A percentile compares a stretch with the other conserved stretches of the same genome.
Conservation (phyloP, 1,140 invertebrate genomes). For the Drosophila parvula region DNA sequence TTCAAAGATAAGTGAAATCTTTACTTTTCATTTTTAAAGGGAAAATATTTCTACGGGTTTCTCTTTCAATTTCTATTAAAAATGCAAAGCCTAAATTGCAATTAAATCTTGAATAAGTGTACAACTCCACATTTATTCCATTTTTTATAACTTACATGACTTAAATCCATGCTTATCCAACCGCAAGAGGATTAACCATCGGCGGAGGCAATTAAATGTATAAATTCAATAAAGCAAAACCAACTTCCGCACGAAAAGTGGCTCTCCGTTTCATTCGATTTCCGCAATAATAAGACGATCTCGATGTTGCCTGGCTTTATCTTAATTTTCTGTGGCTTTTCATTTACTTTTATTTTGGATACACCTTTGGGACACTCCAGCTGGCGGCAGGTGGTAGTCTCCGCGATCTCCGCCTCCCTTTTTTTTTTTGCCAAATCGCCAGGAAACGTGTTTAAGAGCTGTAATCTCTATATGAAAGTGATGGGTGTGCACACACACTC, state of each 20-base stretch:
- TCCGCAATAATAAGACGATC: constrained; percentile 37
- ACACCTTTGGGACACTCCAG: constrained; percentile 7
- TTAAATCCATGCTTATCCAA: constrained; percentile 9
- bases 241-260: constrained; percentile 37
- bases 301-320: constrained; percentile 10
- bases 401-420: constrained; percentile 9
- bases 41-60: neutral
- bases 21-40: neutral
- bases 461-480: constrained; percentile 5
- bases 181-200: constrained; percentile 4
- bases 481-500: neutral
- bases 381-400: constrained; percentile 5
- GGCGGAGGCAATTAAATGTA: constrained; percentile 32
- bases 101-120: constrained; percentile 3
- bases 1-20: neutral
- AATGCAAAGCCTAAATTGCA: neutral
- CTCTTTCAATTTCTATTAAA: neutral
- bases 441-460: constrained; percentile 14
- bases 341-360: constrained; percentile 1
- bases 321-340: constrained; percentile 4
- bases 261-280: constrained; percentile 16
- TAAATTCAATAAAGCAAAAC: constrained; percentile 37
- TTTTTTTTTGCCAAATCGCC: neutral
- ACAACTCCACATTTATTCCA: neutral
- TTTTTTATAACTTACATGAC: constrained; percentile 1